These are phyloP conservation scores for Brotula barbata DNA, from an alignment of 2,797 vertebrate species.

Conservation along the genomic window DNA sequence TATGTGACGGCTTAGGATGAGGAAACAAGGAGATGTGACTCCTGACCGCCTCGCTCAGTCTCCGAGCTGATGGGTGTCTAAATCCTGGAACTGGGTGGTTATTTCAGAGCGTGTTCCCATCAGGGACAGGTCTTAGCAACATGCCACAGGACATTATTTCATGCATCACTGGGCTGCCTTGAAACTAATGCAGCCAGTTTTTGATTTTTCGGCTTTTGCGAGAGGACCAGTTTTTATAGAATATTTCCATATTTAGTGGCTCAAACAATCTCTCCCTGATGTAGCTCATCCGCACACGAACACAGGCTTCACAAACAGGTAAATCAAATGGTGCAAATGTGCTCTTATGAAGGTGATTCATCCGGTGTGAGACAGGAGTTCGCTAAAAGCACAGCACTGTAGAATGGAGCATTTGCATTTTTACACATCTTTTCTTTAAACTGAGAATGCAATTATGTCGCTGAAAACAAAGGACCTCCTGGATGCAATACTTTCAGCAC, in stretches of 20 bases:
- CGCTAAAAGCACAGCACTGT: conserved; percentile 6
- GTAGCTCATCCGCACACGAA: conserved; percentile 10
- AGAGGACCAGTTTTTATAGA: conserved; percentile 48
- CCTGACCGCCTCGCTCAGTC: conserved; percentile 33
- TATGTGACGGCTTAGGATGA: conserved; percentile 35
- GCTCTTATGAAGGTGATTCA: neutral
- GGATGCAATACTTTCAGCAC: conserved; percentile 48
- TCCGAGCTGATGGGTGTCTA: conserved; percentile 38
- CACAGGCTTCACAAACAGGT: conserved; percentile 3
- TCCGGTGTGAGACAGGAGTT: neutral
- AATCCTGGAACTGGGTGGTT: conserved; percentile 55
- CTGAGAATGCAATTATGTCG: conserved; percentile 40
- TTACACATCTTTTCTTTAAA: conserved; percentile 39
- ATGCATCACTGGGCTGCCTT: conserved; percentile 84
- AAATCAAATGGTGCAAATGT: neutral
- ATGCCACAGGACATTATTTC: conserved; percentile 85
- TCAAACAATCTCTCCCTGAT: conserved; percentile 6
- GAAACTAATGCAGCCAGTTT: conserved; percentile 80
- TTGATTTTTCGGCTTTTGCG: conserved; percentile 67
- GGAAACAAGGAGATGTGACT: conserved; percentile 21
- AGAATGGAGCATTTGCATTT: conserved; percentile 20
- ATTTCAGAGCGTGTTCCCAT: conserved; percentile 73
- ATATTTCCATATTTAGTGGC: conserved; percentile 35
- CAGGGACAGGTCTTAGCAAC: conserved; percentile 76
- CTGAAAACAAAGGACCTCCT: conserved; percentile 49